These are phyloP conservation scores for Drosophila leonis DNA, from an alignment of 2,888 invertebrate species.

Conservation along the genomic window DNA sequence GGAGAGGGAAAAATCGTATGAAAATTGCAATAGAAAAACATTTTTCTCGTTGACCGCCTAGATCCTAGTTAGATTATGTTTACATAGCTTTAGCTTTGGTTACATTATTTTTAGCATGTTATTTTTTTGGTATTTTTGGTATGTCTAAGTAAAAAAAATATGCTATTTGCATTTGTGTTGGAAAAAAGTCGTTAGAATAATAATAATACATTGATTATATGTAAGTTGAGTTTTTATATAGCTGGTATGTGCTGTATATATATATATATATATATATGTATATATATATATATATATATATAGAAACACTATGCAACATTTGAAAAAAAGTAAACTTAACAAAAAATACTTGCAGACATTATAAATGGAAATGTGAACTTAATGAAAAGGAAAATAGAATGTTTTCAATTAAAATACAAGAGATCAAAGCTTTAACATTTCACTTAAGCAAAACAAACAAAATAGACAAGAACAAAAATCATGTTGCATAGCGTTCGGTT, in stretches of 20 bases:
- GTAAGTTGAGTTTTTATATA: conserved; percentile 31
- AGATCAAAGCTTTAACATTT: conserved; percentile 19
- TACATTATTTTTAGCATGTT: conserved; percentile 14
- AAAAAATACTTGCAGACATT: conserved; percentile 6
- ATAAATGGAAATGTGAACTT: not conserved
- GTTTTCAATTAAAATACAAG: conserved; percentile 2
- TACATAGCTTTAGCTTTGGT: conserved; percentile 30
- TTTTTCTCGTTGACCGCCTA: conserved; percentile 24
- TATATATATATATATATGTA: conserved; percentile 3
- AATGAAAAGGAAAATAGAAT: not conserved
- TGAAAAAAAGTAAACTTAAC: not conserved
- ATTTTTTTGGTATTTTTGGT: conserved; percentile 20
- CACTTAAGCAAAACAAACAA: not conserved
- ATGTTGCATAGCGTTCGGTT: conserved; percentile 49
- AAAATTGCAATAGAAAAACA: conserved; percentile 7
- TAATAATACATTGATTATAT: conserved; percentile 44
- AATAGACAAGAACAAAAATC: not conserved
- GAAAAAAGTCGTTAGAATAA: conserved; percentile 30
- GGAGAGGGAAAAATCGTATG: not conserved
- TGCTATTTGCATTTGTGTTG: conserved; percentile 20
- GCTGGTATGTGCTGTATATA: conserved; percentile 32
- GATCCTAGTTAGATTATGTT: conserved; percentile 32
- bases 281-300: conserved; percentile 1
- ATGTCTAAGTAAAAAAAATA: conserved; percentile 48
- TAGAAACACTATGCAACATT: conserved; percentile 50